phyloP scores from a whole-genome alignment of 2,113 vertebrate species.

The Heloderma charlesbogerti region DNA sequence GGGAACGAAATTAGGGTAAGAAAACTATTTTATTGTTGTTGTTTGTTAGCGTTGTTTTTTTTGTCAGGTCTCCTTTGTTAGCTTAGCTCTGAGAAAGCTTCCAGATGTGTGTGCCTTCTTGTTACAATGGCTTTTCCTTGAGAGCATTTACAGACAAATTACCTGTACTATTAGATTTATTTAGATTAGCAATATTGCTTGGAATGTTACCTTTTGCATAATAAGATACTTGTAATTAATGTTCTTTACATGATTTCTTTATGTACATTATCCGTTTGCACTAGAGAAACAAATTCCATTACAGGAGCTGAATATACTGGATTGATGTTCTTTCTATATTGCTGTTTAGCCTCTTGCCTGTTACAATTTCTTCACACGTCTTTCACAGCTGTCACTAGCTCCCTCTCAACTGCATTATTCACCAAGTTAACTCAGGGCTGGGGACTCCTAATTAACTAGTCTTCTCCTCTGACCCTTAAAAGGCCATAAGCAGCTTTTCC shows the following conservation, averaged over 20 bases:
- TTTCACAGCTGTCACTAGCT: background rate
- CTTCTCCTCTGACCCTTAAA: constrained; percentile 56
- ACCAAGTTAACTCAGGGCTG: constrained; percentile 35
- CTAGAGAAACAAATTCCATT: background rate
- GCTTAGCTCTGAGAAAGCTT: background rate
- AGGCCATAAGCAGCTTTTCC: constrained; percentile 68
- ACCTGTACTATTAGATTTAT: background rate
- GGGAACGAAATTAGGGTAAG: background rate
- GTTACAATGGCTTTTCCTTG: background rate
- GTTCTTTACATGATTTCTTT: background rate
- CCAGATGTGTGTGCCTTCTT: background rate
- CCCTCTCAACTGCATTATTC: constrained; percentile 18
- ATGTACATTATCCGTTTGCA: background rate
- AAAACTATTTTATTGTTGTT: background rate
- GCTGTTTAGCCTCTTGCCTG: background rate
- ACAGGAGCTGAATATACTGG: background rate
- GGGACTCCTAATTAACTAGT: constrained; percentile 64
- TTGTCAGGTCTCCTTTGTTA: background rate
- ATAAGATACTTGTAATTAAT: background rate
- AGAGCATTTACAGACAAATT: background rate
- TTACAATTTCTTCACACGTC: background rate
- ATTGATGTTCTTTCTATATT: background rate
- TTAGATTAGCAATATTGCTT: background rate
- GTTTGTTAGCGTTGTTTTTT: too few relatives aligned
- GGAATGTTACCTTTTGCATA: background rate